Base-by-base conservation (phyloP, 2,888 invertebrate genomes). In the Tipula unca region DNA sequence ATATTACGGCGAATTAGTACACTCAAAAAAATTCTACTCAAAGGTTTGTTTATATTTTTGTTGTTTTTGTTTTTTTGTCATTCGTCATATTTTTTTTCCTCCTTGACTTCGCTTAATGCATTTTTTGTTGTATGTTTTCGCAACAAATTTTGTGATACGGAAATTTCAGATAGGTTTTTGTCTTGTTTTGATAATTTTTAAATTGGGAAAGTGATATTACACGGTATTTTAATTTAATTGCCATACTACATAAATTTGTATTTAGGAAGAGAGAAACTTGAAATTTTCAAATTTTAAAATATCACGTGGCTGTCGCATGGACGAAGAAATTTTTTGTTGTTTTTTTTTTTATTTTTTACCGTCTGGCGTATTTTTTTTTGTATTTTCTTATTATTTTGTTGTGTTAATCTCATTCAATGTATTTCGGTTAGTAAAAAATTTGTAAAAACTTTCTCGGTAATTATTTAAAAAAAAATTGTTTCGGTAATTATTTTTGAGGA, bases 21-120 rank as follows among this genome's bases (percentile, higher is more conserved):
- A 25, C 3, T 25, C 8, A 69, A 25, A 69, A 69, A 48, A 17
- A 17, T 48, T 69, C 13, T 25, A 25, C 69, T 69, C 69, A 69
- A 69, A 69, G 69, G 69, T 69, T 69, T 69, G 69, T 69, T 69
- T 69, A 69, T 69, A 69, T 69, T 69, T 69, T 69, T 69, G 69
- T 69, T 69, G 69, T 69, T 69, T 69, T 69, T 69, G 69, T 25
- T 69, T 69, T 69, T 69, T 69, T 69, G 69, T 69, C 69, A 69
- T 69, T 69, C 69, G 69, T 69, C 69, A 69, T 69, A 10, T 39
- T 39, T 48, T 48, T 69, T 69, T 69, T 69, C 69, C 69, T 69
- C 69, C 48, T 48, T 48, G 48, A 39, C 48, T 25, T 25, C 10
- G 69, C 69, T 25, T 69, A 69, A 69, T 69, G 69, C 69, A 25